These are phyloP conservation scores for Chelmon rostratus DNA, from an alignment of 2,797 vertebrate species.

Conservation along the genomic window DNA sequence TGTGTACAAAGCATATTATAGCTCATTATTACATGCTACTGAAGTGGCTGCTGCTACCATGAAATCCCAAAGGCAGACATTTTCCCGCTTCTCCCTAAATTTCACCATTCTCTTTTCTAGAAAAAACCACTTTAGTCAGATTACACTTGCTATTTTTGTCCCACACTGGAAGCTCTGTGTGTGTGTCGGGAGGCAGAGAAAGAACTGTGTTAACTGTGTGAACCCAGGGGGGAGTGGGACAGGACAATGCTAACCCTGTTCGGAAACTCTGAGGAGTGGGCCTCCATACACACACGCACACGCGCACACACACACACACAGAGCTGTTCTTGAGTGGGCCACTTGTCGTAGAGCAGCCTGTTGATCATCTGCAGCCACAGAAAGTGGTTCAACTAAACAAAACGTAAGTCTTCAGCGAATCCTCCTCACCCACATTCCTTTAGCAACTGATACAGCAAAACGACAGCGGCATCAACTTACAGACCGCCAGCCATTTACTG, in stretches of 20 bases:
- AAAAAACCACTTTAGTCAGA: slow-evolving; percentile 62
- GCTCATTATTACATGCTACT: not conserved
- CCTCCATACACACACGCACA: slow-evolving; percentile 47
- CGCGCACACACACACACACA: slow-evolving; percentile 43
- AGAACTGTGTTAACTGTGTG: slow-evolving; percentile 73
- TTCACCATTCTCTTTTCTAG: slow-evolving; percentile 37
- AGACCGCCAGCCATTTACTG: not conserved
- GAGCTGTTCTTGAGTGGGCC: slow-evolving; percentile 55
- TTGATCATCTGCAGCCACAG: slow-evolving; percentile 75
- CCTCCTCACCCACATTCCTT: slow-evolving; percentile 48
- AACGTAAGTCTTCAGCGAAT: slow-evolving; percentile 26
- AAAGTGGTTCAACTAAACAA: slow-evolving; percentile 51
- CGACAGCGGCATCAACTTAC: not conserved
- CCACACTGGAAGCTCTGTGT: slow-evolving; percentile 78
- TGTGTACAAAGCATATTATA: not conserved
- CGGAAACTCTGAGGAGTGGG: slow-evolving; percentile 66
- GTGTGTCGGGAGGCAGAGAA: slow-evolving; percentile 41
- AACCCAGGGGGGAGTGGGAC: slow-evolving; percentile 63
- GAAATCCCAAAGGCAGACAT: slow-evolving; percentile 9
- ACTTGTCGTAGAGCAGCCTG: slow-evolving; percentile 71
- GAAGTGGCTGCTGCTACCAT: slow-evolving; percentile 4
- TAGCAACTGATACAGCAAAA: slow-evolving; percentile 5
- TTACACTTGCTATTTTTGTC: slow-evolving; percentile 72
- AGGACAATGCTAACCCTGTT: slow-evolving; percentile 83
- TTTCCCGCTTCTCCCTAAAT: slow-evolving; percentile 46